Base-by-base conservation (phyloP, 2,113 vertebrate genomes). In the Epinephelus fuscoguttatus region DNA sequence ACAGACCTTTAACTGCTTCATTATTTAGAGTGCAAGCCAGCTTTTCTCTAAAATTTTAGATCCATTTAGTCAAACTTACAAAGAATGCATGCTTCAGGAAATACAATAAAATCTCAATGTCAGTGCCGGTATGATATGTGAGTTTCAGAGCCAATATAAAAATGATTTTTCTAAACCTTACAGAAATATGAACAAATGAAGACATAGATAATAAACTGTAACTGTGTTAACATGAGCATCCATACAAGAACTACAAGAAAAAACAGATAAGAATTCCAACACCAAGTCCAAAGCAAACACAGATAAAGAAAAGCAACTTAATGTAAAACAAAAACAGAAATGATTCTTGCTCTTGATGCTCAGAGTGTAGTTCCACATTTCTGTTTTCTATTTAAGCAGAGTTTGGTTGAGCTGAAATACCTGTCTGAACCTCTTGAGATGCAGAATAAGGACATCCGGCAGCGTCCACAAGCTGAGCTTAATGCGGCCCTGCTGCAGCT, bases 381-480 rank as follows among this genome's bases (percentile, higher is more conserved):
- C 1, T n/a, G 21, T 55, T 40, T 42, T 19, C 1, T 53, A 15
- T 30, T 21, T 25, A 21, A 59, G 40, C 13, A 4, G 53, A 37
- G 59, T 30, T 11, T 4, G 33, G 6, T 55, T 3, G 12, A 56
- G 56, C 12, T 27, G 12, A 42, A 52, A 50, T 94, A 99, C 98
- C 97, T 99, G 98, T 70, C 98, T 95, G 91, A 99, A 99, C 78
- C 98, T 95, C 94, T 99, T 99, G 56, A 99, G 96, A 78, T 99
- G 98, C 76, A 99, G 95, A 69, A 99, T 99, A 56, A 99, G 98
- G 80, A 99, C 97, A 59, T 99, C 98, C 0, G 98, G 98, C 72
- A 99, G 95, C 15, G 98, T 99, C 98, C 98, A 99, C 81, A 99
- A 95, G 93, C 98, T 98, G 81, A 99, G 93, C 10, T 98, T 99